Evolutionary conservation across 2,113 vertebrate genomes (phyloP).

Genomic region (Microcebus murinus): DNA sequence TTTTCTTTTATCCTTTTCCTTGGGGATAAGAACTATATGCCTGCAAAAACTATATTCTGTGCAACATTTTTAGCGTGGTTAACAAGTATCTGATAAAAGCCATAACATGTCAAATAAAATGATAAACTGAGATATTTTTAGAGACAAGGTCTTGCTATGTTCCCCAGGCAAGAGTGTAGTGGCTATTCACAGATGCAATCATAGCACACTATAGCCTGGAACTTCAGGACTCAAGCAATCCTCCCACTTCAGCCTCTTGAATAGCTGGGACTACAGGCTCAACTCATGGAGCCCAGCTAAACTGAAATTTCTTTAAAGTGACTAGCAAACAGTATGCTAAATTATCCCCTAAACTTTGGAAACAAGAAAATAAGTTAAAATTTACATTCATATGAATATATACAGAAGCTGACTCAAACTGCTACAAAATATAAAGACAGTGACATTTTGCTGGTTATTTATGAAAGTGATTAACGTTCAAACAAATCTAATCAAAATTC

Average conservation of each 20-base stretch:
- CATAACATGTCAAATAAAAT: not conserved
- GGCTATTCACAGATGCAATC: not conserved
- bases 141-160: not conserved
- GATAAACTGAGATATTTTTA: not conserved
- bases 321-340: not conserved
- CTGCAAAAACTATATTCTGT: not conserved
- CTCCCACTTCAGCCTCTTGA: not conserved
- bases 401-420: not conserved
- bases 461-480: constrained; percentile 39
- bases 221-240: not conserved
- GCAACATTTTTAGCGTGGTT: not conserved
- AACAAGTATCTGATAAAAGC: constrained; percentile 35
- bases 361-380: constrained; percentile 28
- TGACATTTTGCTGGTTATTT: constrained; percentile 9
- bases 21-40: not conserved
- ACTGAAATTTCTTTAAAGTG: not conserved
- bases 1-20: not conserved
- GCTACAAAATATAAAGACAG: constrained; percentile 6
- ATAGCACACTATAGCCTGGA: not conserved
- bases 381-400: not conserved
- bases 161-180: not conserved
- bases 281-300: not conserved
- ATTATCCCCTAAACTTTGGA: not conserved
- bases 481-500: constrained; percentile 56
- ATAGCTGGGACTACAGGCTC: not conserved